A percentile compares a stretch with the other conserved stretches of the same genome.
Evolutionary conservation across 2,797 vertebrate species (phyloP).

Genomic region (Cercopithecus mitis): DNA sequence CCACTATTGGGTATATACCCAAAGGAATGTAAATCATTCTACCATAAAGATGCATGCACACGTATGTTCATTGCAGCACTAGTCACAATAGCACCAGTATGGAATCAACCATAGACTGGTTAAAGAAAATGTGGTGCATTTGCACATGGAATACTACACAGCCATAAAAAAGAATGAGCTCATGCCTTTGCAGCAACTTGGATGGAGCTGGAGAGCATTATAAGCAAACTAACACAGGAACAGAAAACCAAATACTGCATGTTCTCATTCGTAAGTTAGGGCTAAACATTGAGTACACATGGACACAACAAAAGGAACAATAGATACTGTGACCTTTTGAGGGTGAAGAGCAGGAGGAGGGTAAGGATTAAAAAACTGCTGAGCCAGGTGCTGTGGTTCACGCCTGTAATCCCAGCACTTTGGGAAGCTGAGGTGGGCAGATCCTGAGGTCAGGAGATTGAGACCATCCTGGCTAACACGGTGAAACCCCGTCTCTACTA

Average conservation of each 20-base stretch:
- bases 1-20: not conserved
- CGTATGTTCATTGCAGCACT: not conserved
- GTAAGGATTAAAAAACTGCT: not conserved
- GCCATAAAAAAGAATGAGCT: not conserved
- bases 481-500: no score
- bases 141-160: not conserved
- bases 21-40: not conserved
- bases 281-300: not conserved
- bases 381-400: rapidly evolving
- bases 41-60: not conserved
- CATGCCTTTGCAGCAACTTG: not conserved
- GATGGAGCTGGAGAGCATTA: not conserved
- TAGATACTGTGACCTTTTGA: not conserved
- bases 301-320: not conserved
- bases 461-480: no score
- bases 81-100: not conserved
- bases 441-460: no score
- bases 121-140: not conserved
- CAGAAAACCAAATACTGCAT: not conserved
- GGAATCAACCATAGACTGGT: not conserved
- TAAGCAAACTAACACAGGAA: not conserved
- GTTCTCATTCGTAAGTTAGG: not conserved
- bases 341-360: not conserved
- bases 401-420: no score
- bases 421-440: no score